These are phyloP conservation scores for Lagria hirta DNA, from an alignment of 2,888 invertebrate genomes.

Conservation along the genomic window DNA sequence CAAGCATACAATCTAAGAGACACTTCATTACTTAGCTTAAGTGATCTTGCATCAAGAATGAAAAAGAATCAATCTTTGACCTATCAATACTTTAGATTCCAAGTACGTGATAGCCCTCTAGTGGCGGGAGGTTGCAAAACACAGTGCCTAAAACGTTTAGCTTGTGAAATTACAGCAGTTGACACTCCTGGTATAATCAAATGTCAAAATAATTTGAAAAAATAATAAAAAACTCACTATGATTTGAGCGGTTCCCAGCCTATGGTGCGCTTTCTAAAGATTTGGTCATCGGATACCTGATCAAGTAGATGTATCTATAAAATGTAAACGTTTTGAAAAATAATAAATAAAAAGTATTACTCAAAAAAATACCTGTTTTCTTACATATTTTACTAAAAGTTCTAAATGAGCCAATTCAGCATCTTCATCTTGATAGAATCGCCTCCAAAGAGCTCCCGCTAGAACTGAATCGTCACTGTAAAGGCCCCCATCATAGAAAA, in stretches of 20 bases:
- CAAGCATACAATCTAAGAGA: slow-evolving; percentile 64
- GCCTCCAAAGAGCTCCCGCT: slow-evolving; percentile 83
- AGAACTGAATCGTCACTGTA: slow-evolving; percentile 72
- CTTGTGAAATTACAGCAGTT: slow-evolving; percentile 19
- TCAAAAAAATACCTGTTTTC: slow-evolving; percentile 65
- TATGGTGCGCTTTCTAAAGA: slow-evolving; percentile 2
- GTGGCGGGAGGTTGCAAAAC: slow-evolving; percentile 10
- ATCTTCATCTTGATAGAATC: slow-evolving; percentile 70
- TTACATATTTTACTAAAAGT: slow-evolving; percentile 70
- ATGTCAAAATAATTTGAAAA: slow-evolving; percentile 9
- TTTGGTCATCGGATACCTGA: slow-evolving; percentile 3
- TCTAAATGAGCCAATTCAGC: slow-evolving; percentile 70
- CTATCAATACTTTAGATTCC: slow-evolving; percentile 45
- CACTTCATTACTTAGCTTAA: slow-evolving; percentile 64
- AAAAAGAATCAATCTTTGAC: slow-evolving; percentile 57
- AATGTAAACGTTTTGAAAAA: background rate
- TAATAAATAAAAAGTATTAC: background rate
- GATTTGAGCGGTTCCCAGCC: slow-evolving; percentile 10
- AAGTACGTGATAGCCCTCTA: slow-evolving; percentile 14
- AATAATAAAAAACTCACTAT: slow-evolving; percentile 6
- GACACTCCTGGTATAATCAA: slow-evolving; percentile 4
- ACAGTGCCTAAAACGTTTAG: slow-evolving; percentile 3
- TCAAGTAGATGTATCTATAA: slow-evolving; percentile 13
- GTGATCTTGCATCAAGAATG: slow-evolving; percentile 63
- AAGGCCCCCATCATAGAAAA: slow-evolving; percentile 87